Percentiles rank a stretch among this genome's conserved stretches.
phyloP scores from a whole-genome alignment of 1,140 invertebrate genomes.

The Drosophila kanapiae region DNA sequence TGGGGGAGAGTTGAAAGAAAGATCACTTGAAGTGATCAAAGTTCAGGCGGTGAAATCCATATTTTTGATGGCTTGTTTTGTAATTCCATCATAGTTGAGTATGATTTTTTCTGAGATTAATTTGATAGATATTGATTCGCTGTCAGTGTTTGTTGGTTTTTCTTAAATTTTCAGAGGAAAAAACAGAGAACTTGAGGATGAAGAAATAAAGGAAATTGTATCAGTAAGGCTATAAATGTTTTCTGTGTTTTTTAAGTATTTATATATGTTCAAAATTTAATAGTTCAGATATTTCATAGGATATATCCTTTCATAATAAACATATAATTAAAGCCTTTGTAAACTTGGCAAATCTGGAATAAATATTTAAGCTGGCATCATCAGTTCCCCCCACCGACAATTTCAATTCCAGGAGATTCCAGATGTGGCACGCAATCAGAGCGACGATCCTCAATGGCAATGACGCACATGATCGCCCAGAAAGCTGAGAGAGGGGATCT shows the following conservation, averaged over 20 bases:
- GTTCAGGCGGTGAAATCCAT: slow-evolving; percentile 16
- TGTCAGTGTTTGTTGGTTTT: neutral
- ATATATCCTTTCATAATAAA: no score
- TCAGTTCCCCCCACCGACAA: neutral
- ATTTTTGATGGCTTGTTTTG: slow-evolving; percentile 11
- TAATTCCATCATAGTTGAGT: slow-evolving; percentile 2
- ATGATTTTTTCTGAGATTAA: neutral
- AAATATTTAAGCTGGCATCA: neutral
- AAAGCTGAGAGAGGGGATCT: slow-evolving; percentile 1
- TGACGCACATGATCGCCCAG: slow-evolving; percentile 48
- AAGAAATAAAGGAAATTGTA: neutral
- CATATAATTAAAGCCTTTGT: neutral
- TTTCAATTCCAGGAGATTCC: slow-evolving; percentile 7
- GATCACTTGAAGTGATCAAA: slow-evolving; percentile 19
- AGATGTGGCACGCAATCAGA: slow-evolving; percentile 30
- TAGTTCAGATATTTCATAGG: no score
- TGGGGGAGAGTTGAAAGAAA: slow-evolving; percentile 2
- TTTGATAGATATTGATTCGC: neutral
- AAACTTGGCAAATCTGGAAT: slow-evolving; percentile 1
- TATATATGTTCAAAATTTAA: neutral
- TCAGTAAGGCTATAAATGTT: neutral
- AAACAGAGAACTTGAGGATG: neutral
- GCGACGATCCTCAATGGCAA: slow-evolving; percentile 36
- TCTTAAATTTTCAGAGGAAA: neutral
- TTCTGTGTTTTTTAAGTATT: neutral